Percentiles rank a stretch among this genome's conserved stretches.
Evolutionary conservation across 2,113 vertebrate species (phyloP).

Genomic region (Martes martes): DNA sequence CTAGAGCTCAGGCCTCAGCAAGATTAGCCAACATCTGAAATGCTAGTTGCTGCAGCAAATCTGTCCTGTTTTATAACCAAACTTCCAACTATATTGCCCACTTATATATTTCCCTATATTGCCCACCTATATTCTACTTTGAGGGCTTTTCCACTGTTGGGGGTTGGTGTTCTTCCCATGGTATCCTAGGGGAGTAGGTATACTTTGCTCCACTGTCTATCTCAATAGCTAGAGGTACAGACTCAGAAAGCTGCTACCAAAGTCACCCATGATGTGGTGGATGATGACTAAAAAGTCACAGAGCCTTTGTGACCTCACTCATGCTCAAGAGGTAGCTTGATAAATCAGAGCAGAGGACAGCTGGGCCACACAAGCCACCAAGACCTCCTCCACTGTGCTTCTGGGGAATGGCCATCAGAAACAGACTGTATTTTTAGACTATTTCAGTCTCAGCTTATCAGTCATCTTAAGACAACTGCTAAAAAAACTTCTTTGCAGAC

Average conservation of each 20-base stretch:
- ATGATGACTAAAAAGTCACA: constrained; percentile 45
- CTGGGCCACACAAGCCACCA: not conserved
- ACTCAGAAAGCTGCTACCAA: constrained; percentile 23
- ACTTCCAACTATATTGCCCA: not conserved
- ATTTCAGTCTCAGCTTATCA: not conserved
- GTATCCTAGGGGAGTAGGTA: not conserved
- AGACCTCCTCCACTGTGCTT: not conserved
- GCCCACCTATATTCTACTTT: not conserved
- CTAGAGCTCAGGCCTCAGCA: not conserved
- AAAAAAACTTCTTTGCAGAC: not conserved
- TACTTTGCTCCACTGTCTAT: not conserved
- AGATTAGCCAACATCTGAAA: constrained; percentile 10
- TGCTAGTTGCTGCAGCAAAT: not conserved
- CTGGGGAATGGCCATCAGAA: not conserved
- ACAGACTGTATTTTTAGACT: not conserved
- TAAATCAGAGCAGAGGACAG: not conserved
- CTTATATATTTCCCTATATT: not conserved
- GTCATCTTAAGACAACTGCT: not conserved
- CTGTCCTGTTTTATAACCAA: not conserved
- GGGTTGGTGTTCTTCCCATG: not conserved
- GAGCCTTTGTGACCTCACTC: constrained; percentile 48
- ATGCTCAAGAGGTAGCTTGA: not conserved
- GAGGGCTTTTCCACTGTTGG: not conserved
- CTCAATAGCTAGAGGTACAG: not conserved
- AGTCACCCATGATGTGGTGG: constrained; percentile 12